Base-by-base conservation (phyloP, 1,140 invertebrate genomes). In the Drosophila teissieri region DNA sequence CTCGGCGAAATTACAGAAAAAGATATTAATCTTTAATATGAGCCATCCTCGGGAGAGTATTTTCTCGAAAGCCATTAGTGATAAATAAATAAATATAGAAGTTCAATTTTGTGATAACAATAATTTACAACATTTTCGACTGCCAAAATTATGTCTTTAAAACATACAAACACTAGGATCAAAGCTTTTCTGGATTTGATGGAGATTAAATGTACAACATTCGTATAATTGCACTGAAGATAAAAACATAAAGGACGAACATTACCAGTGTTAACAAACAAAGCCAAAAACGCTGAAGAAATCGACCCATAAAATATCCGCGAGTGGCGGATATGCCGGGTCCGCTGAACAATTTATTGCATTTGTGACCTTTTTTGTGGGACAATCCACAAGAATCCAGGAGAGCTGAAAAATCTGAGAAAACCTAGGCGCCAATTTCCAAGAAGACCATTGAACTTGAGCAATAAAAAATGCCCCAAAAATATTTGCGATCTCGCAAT, bases 311-410 rank as follows among this genome's bases (percentile, higher is more conserved):
- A 70, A 57, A 57, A 57, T 49, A 42, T 70, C 4, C 53, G 44
- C 68, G 57, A 36, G 49, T 72, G 27, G 42, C 68, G 65, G 67
- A 70, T 70, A 14, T 69, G 49, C 10, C 40, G n/a, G 36, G 53
- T 49, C 37, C 37, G 45, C 10, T 70, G 51, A 72, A 70, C 70
- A 49, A 72, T 72, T 72, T 72, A 72, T 72, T 52, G 36, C 68
- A 70, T 36, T 70, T 72, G 44, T 72, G 68, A 72, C 44, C 68
- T 49, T 65, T 65, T 70, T 65, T 70, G 63, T 57, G 44, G 64
- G 51, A 40, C 52, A 69, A 48, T 36, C 67, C 24, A 27, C 22
- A 34, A 55, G 65, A 69, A 45, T 70, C 34, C 37, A 39, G 37
- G 11, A 10, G 2, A 31, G 10, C 31, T 31, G 31, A 31, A 31